Evolutionary conservation across 2,888 invertebrate species (phyloP).

Genomic region (Ganaspis brasiliensis): DNA sequence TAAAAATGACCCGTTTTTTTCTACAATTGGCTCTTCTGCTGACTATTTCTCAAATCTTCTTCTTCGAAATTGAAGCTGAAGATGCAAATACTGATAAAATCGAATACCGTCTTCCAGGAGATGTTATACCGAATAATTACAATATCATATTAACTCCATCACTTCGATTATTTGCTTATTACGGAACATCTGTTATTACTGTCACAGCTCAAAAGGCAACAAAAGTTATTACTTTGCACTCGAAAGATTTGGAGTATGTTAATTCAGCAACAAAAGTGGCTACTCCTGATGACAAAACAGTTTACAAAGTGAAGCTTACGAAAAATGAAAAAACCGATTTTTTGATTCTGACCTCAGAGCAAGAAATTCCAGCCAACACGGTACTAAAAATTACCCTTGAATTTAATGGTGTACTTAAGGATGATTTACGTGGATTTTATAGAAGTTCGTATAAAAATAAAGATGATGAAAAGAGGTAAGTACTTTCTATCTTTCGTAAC

Average conservation of each 20-base stretch:
- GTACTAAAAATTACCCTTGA: slow-evolving; percentile 82
- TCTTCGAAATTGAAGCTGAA: too few species aligned
- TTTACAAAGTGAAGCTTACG: not conserved
- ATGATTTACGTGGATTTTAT: slow-evolving; percentile 85
- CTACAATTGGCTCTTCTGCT: not conserved
- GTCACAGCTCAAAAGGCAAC: slow-evolving; percentile 74
- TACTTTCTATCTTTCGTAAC: slow-evolving; percentile 50
- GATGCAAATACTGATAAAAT: not conserved
- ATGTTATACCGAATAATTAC: slow-evolving; percentile 80
- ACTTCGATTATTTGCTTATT: slow-evolving; percentile 80
- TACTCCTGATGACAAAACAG: too few species aligned
- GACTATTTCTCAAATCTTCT: not conserved
- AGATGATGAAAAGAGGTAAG: slow-evolving; percentile 80
- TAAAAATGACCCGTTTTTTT: not conserved
- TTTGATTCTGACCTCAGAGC: slow-evolving; percentile 50
- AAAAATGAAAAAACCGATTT: not conserved
- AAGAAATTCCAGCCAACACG: slow-evolving; percentile 80
- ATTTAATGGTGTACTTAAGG: slow-evolving; percentile 83
- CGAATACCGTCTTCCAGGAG: slow-evolving; percentile 82
- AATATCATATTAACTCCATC: slow-evolving; percentile 81
- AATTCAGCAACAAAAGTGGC: too few species aligned
- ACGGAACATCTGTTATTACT: slow-evolving; percentile 81
- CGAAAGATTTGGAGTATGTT: slow-evolving; percentile 76
- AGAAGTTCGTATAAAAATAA: slow-evolving; percentile 82
- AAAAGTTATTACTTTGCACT: slow-evolving; percentile 80